A percentile compares a stretch with the other conserved stretches of the same genome.
These are phyloP conservation scores for Drosophila yooni DNA, from an alignment of 2,888 invertebrate genomes.

Conservation along the genomic window DNA sequence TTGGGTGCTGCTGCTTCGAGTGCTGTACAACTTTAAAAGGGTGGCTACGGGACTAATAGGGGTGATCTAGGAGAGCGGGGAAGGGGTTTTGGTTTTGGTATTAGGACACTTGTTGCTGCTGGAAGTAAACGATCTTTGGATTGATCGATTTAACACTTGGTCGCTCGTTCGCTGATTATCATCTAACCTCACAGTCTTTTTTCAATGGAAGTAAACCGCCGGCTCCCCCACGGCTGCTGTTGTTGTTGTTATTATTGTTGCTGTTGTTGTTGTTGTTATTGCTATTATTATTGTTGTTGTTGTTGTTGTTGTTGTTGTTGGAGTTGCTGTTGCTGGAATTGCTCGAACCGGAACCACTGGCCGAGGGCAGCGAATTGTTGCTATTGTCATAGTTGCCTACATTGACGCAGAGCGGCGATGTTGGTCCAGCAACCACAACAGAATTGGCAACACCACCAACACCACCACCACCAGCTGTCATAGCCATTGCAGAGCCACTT, in stretches of 20 bases:
- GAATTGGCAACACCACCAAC: slow-evolving; percentile 16
- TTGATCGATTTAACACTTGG: slow-evolving; percentile 23
- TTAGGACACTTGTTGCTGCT: slow-evolving; percentile 56
- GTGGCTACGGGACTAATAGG: not conserved
- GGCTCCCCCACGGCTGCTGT: slow-evolving; percentile 57
- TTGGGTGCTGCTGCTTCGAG: slow-evolving; percentile 14
- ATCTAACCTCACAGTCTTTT: slow-evolving; percentile 95
- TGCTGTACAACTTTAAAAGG: slow-evolving; percentile 38
- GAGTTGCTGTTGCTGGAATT: slow-evolving; percentile 72
- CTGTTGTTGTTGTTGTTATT: slow-evolving; percentile 59
- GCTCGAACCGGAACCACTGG: slow-evolving; percentile 61
- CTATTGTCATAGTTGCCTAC: slow-evolving; percentile 72
- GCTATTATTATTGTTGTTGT: slow-evolving; percentile 32
- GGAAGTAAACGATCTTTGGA: slow-evolving; percentile 45
- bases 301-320: slow-evolving; percentile 58
- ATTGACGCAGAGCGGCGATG: slow-evolving; percentile 66
- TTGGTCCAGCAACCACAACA: slow-evolving; percentile 42
- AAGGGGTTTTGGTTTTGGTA: not conserved
- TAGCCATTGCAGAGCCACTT: slow-evolving; percentile 16
- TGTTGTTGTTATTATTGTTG: slow-evolving; percentile 57
- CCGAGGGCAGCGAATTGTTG: slow-evolving; percentile 73
- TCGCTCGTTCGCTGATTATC: slow-evolving; percentile 86
- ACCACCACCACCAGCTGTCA: slow-evolving; percentile 18
- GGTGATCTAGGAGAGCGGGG: not conserved
- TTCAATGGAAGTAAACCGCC: slow-evolving; percentile 87